Evolutionary conservation across 2,888 invertebrate genomes (phyloP).

Genomic region (Polydrusus cervinus): DNA sequence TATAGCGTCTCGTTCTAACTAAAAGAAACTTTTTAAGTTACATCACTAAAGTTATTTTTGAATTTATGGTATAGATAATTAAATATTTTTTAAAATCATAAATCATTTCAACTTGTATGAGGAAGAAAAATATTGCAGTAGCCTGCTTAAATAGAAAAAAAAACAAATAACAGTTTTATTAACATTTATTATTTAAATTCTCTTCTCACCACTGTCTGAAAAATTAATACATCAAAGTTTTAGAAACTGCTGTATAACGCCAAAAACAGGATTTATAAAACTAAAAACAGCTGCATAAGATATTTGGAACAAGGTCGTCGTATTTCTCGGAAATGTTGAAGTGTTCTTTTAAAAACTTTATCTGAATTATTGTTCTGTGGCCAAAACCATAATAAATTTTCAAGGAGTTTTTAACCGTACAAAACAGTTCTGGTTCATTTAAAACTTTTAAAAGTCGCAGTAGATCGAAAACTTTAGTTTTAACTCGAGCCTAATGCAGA

Average conservation of each 20-base stretch:
- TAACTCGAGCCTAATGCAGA: background rate
- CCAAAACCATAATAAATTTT: background rate
- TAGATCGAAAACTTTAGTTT: background rate
- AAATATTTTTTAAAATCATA: too few relatives aligned
- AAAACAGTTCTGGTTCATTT: background rate
- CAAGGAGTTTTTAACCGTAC: background rate
- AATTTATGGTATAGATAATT: too few relatives aligned
- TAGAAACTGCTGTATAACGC: background rate
- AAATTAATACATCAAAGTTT: background rate
- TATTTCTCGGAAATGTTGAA: slow-evolving; percentile 20
- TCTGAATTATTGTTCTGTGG: background rate
- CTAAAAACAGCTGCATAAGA: slow-evolving; percentile 21
- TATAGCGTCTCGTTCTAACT: too few relatives aligned
- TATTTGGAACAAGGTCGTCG: slow-evolving; percentile 12
- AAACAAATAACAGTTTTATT: too few relatives aligned
- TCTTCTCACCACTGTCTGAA: background rate
- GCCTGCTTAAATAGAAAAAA: too few relatives aligned
- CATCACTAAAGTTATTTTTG: too few relatives aligned
- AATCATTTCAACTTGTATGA: too few relatives aligned
- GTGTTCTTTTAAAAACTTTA: background rate
- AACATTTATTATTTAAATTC: background rate
- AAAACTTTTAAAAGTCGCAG: slow-evolving; percentile 7
- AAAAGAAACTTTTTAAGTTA: too few relatives aligned
- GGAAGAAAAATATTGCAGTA: too few relatives aligned
- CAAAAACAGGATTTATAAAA: slow-evolving; percentile 21